These are phyloP conservation scores for Folsomia manolachei DNA, from an alignment of 2,888 invertebrate genomes.

Conservation along the genomic window DNA sequence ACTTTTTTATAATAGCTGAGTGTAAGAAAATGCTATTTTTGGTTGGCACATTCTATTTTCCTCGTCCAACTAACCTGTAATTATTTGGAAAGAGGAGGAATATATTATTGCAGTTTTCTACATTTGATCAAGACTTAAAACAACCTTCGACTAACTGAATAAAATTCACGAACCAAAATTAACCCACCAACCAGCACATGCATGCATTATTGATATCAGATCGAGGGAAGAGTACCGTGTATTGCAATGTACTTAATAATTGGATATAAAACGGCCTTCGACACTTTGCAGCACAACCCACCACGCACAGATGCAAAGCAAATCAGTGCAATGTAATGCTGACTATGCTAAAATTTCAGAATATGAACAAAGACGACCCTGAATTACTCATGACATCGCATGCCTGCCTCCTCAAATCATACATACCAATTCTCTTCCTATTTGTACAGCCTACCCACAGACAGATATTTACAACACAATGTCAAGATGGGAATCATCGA, in stretches of 20 bases:
- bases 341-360: neutral
- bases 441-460: neutral
- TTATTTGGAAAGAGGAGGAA: neutral
- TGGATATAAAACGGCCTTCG: constrained; percentile 4
- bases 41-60: too few species aligned
- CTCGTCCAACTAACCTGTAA: neutral
- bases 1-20: too few species aligned
- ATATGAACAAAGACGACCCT: constrained; percentile 9
- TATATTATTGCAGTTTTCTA: neutral
- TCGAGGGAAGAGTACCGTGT: neutral
- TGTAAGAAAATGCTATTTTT: too few species aligned
- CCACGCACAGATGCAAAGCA: neutral
- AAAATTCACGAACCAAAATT: neutral
- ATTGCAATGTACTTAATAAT: neutral
- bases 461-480: too few species aligned
- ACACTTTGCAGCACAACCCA: neutral
- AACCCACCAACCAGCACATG: neutral
- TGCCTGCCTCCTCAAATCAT: neutral
- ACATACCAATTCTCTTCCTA: neutral
- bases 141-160: neutral
- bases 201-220: neutral
- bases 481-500: too few species aligned
- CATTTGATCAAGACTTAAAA: neutral
- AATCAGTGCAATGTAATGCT: neutral
- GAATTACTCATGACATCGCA: constrained; percentile 4